Conservation (phyloP, 2,888 invertebrate genomes). For the Smittia sp. region DNA sequence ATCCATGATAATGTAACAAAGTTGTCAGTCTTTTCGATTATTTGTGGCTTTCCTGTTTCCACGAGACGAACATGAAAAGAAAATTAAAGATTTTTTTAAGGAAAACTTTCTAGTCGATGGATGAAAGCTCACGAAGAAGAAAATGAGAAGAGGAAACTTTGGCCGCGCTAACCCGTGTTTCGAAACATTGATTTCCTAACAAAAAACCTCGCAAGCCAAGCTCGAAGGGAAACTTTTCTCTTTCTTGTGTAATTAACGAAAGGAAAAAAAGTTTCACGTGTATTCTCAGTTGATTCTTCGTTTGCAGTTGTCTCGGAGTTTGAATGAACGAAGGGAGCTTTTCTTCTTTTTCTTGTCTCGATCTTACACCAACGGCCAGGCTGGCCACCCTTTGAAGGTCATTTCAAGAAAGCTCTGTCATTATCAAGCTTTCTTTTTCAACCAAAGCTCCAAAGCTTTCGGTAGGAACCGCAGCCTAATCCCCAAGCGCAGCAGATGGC, state of each 20-base stretch:
- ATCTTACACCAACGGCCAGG: background rate
- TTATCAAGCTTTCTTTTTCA: too few relatives aligned
- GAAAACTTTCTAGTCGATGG: background rate
- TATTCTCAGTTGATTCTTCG: background rate
- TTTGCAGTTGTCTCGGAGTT: conserved; percentile 1
- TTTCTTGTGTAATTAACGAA: conserved; percentile 17
- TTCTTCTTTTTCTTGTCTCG: background rate
- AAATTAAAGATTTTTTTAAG: background rate
- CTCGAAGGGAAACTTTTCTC: background rate
- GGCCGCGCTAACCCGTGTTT: background rate
- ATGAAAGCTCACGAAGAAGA: conserved; percentile 7
- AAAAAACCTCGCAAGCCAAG: background rate
- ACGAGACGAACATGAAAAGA: conserved; percentile 18
- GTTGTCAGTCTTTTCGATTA: conserved; percentile 69
- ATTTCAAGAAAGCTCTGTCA: too few relatives aligned
- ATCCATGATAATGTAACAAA: conserved; percentile 80
- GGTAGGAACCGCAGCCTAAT: too few relatives aligned
- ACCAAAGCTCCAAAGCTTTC: too few relatives aligned
- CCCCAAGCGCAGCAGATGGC: too few relatives aligned
- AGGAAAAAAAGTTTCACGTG: conserved; percentile 18
- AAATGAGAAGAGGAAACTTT: background rate
- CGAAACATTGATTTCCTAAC: conserved; percentile 14
- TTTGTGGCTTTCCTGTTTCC: conserved; percentile 59
- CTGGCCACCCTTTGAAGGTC: too few relatives aligned
- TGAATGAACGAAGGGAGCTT: background rate